Evolutionary conservation across 2,797 vertebrate species (phyloP), one percentile per base, ranked within the genome.

Genomic region (Enoplosus armatus): DNA sequence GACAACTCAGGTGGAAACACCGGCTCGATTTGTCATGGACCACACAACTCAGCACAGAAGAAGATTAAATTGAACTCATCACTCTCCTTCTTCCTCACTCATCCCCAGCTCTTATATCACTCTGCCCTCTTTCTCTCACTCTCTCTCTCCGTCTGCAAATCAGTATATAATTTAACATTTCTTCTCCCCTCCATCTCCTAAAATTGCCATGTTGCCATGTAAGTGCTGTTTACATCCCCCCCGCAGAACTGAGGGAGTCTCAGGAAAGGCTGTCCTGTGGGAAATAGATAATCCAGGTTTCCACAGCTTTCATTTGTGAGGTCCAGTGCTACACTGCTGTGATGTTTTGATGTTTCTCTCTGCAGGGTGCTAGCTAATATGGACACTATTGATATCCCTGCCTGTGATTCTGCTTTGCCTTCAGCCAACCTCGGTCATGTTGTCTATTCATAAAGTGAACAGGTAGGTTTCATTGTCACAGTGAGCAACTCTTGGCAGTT

Each of bases 21-120:
- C 7, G 11, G 37, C 83, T 78, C 22, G 18, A 90, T 91, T 90
- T 88, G 61, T 90, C 85, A 88, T 65, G 85, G 84, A 82, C 79
- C 77, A 83, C 47, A 62, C 43, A 71, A 43, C 69, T 63, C 85
- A 48, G 73, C 27, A 65, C 69, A 27, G 51, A 82, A 43, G 71
- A 81, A 80, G 79, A 91, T 90, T 87, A 74, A 84, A 91, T 84
- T 90, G 74, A 88, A 85, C 74, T 79, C 83, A 88, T 89, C 79
- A 63, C 73, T 88, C 54, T 79, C 16, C 47, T 51, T 58, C 26
- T 48, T 37, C 60, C 35, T 68, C 55, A 41, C 70, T 63, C 27
- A 24, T 56, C 18, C 26, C 6, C 55, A 22, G 14, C 16, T 74
- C 61, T 73, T 51, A 58, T 70, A 27, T 78, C 58, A 29, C 31